Base-by-base conservation (phyloP, 30 jellyfish, hydroid and myxozoan species). In the Aurelia aurita complex sp. Pacific region DNA sequence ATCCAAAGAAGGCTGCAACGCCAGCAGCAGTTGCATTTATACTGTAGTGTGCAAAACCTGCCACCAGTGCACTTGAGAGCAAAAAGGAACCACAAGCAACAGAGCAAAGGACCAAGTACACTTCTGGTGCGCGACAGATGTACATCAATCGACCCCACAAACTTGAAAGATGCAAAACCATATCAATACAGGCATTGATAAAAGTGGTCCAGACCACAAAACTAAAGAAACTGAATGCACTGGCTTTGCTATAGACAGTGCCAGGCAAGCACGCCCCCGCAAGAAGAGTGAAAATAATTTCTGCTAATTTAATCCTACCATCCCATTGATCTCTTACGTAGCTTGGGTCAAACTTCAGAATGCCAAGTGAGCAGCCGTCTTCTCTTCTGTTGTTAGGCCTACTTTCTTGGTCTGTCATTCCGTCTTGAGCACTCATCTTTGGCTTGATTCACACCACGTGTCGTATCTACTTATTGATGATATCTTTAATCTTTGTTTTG, bases 151-250 rank as follows among this genome's bases (percentile, higher is more conserved):
- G 88, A 43, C 62, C 81, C 96, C 96, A 87, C 15, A 87, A 57
- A 16, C 90, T 75, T 29, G 79, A 65, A 60, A 87, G 62, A 64
- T 87, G 96, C 55, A 87, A 76, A 23, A 87, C 29, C 73, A 87
- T 57, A 63, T 87, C 96, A 52, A 87, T 77, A 51, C 69, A 34
- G 42, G 74, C 79, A 64, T 87, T 87, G 51, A 87, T 78, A 65
- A 69, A 87, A 17, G 96, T 32, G 32, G 88, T 87, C 96, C 96
- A 87, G 17, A 70, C 79, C 6, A 87, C 96, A 52, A 87, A 87
- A 43, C 70, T 67, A 74, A 87, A 87, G 68, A 87, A 87, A 59
- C 87, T 79, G 75, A 87, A 87, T 15, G 69, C 73, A 10, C 90
- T 79, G 1, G 67, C 74, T 46, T 78, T 67, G 11, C 76, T 55